Base-by-base conservation (phyloP, 2,113 vertebrate species). In the Irena cyanogastra region DNA sequence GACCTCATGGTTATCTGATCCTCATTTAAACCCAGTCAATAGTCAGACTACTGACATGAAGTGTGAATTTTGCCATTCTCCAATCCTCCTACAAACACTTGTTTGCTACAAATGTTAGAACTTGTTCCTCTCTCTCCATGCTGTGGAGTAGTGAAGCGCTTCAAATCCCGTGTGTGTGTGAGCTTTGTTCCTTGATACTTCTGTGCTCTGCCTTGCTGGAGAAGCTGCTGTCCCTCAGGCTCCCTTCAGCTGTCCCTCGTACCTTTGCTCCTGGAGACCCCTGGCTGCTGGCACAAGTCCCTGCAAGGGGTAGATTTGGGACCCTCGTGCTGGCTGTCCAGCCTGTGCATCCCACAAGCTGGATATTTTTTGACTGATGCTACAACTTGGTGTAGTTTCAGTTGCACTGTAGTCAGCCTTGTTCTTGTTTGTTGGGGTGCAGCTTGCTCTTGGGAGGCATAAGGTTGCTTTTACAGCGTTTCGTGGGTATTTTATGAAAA, bases 31-130 rank as follows among this genome's bases (percentile, higher is more conserved):
- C 37, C 22, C 3, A 26, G 19, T 59, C 47, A 11, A 5, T 41
- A 83, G 44, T 21, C 20, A 20, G 44, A 33, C 64, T 65, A 3
- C 10, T 39, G 33, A 30, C 0, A 3, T 26, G 23, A 74, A 57
- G 41, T 11, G 8, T 35, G 35, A 45, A 53, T 75, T 89, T 61
- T 78, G 50, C 54, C 9, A 1, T 53, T 83, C 23, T 27, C 15
- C 21, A 0, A 0, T 60, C 79, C 44, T 77, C 11, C 17, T 71
- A 10, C 35, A 39, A 50, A 10, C 9, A 3, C 7, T n/a, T 31
- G 13, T 37, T 92, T 65, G 66, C 83, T 69, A 17, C 44, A n/a
- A 10, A 33, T 15, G 14, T 18, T 81, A 54, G 45, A 39, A 19
- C 14, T 8, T 57, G 6, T 37, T 71, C 30, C 2, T 45, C 45